Evolutionary conservation across 2,797 vertebrate species (phyloP).

Genomic region (Acanthurus tractus): DNA sequence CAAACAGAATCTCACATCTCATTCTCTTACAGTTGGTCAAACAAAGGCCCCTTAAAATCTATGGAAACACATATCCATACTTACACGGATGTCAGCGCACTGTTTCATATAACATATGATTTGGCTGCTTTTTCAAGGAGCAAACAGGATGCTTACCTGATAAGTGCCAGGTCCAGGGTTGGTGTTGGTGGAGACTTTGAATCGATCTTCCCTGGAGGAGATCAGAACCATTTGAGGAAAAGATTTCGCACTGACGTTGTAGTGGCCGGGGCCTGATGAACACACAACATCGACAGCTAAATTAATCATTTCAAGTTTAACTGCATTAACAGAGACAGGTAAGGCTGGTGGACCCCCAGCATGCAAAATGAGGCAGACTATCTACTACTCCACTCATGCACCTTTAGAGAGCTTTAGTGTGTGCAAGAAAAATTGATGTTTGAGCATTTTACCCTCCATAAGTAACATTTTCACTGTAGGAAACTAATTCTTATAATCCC

Average conservation of each 20-base stretch:
- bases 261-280: slow-evolving; percentile 75
- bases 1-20: slow-evolving; percentile 6
- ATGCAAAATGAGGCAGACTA: neutral
- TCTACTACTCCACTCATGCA: too few species aligned
- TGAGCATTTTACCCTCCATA: too few species aligned
- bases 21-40: neutral
- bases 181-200: slow-evolving; percentile 68
- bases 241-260: slow-evolving; percentile 70
- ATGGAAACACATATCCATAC: slow-evolving; percentile 9
- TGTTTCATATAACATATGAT: neutral
- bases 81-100: neutral
- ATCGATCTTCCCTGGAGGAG: slow-evolving; percentile 75
- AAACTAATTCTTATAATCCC: too few species aligned
- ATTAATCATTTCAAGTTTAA: slow-evolving; percentile 16
- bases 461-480: too few species aligned
- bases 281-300: slow-evolving; percentile 14
- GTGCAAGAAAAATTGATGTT: too few species aligned
- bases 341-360: neutral
- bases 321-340: neutral
- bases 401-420: too few species aligned
- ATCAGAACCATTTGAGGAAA: slow-evolving; percentile 72
- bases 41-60: neutral
- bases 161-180: slow-evolving; percentile 77
- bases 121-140: neutral
- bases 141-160: slow-evolving; percentile 66